Percentiles rank a stretch among this genome's conserved stretches.
Evolutionary conservation across 2,888 invertebrate genomes (phyloP).

Genomic region (Tenthredo mesomela): DNA sequence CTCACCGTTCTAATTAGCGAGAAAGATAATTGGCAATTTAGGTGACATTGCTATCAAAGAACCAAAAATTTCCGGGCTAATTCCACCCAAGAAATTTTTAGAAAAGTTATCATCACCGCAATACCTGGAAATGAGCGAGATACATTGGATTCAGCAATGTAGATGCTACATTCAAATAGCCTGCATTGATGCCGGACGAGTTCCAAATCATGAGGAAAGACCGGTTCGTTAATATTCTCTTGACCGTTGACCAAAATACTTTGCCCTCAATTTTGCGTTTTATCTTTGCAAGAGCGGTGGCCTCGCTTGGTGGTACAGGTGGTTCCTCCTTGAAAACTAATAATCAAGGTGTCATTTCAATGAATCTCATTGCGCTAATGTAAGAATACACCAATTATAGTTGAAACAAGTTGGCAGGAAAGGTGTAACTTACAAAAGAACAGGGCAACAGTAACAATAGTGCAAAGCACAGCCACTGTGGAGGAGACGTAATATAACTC

Average conservation of each 20-base stretch:
- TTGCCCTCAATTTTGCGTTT: conserved; percentile 58
- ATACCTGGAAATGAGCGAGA: not conserved
- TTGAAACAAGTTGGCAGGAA: no score
- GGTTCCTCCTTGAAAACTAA: conserved; percentile 52
- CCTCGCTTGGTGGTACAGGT: conserved; percentile 80
- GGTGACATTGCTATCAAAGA: not conserved
- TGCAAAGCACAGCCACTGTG: conserved; percentile 75
- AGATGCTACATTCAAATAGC: not conserved
- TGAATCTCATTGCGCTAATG: not conserved
- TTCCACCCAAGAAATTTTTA: not conserved
- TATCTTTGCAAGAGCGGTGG: conserved; percentile 77
- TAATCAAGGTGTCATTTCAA: not conserved
- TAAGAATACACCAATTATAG: not conserved
- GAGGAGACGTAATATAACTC: conserved; percentile 63
- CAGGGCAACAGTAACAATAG: conserved; percentile 80
- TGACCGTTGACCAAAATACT: conserved; percentile 29
- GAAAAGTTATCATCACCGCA: not conserved
- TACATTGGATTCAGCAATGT: not conserved
- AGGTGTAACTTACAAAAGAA: conserved; percentile 71
- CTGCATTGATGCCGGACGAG: not conserved
- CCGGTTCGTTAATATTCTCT: conserved; percentile 19
- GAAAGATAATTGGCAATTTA: not conserved
- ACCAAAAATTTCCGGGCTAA: not conserved
- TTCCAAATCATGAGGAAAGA: conserved; percentile 18
- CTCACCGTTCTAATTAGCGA: conserved; percentile 73